Evolutionary conservation across 2,888 invertebrate species (phyloP).

Genomic region (Drosophila merina): DNA sequence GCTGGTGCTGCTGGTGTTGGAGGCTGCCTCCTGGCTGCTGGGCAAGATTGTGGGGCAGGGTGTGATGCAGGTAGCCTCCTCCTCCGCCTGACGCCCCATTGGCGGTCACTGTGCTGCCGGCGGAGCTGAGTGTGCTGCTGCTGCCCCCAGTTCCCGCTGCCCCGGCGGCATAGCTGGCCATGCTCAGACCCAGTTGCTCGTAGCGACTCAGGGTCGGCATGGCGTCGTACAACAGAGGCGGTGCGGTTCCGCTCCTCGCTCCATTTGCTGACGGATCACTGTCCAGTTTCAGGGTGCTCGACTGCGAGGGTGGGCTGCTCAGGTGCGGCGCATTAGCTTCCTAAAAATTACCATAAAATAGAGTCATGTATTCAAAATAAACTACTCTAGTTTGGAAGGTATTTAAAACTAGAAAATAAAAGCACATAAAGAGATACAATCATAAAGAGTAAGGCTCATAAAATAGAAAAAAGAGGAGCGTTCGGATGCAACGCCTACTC

Average conservation of each 20-base stretch:
- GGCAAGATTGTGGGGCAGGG: constrained; percentile 72
- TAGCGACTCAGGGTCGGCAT: constrained; percentile 81
- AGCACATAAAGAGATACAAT: background rate
- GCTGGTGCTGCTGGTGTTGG: constrained; percentile 57
- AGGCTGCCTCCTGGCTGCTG: constrained; percentile 56
- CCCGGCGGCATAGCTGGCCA: constrained; percentile 71
- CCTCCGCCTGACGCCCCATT: constrained; percentile 47
- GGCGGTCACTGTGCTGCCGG: constrained; percentile 42
- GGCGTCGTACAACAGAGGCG: constrained; percentile 82
- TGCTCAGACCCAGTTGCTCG: constrained; percentile 78
- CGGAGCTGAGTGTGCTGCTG: constrained; percentile 55
- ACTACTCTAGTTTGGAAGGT: background rate
- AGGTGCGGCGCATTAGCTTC: constrained; percentile 78
- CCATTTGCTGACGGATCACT: constrained; percentile 64
- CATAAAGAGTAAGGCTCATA: background rate
- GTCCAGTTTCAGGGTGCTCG: constrained; percentile 82
- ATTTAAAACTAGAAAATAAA: background rate
- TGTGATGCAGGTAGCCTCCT: constrained; percentile 74
- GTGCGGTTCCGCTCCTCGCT: constrained; percentile 43
- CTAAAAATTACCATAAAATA: constrained; percentile 44
- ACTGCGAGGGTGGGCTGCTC: constrained; percentile 83
- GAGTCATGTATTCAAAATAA: background rate
- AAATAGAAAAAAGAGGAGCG: constrained; percentile 11
- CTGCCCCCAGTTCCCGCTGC: constrained; percentile 58
- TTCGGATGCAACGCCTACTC: constrained; percentile 37